Evolutionary conservation across 2,113 vertebrate genomes (phyloP).

Genomic region (Dascyllus trimaculatus): DNA sequence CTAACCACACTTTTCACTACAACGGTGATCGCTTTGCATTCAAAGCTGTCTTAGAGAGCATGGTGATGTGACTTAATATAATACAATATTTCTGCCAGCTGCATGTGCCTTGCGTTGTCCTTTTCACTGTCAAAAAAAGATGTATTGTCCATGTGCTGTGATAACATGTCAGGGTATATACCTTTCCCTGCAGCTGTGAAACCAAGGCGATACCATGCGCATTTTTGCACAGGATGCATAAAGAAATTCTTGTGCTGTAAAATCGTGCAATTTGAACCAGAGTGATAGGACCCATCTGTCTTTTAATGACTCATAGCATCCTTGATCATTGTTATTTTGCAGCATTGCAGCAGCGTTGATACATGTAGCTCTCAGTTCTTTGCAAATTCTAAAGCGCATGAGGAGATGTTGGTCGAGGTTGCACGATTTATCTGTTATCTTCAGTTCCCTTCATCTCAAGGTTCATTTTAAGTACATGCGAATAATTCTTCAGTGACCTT

Average conservation of each 20-base stretch:
- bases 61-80: constrained; percentile 16
- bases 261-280: neutral
- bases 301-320: constrained; percentile 15
- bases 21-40: constrained; percentile 14
- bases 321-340: constrained; percentile 15
- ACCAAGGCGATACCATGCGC: neutral
- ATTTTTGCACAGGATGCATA: constrained; percentile 1
- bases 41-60: constrained; percentile 1
- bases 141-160: neutral
- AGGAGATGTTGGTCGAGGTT: constrained; percentile 2
- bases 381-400: constrained; percentile 31
- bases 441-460: neutral
- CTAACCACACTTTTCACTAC: constrained; percentile 29
- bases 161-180: neutral
- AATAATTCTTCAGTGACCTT: constrained; percentile 56
- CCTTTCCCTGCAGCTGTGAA: constrained; percentile 6
- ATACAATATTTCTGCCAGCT: constrained; percentile 7
- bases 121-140: neutral
- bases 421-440: constrained; percentile 9
- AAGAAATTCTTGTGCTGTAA: constrained; percentile 1
- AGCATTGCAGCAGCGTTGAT: constrained; percentile 1
- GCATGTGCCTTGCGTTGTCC: neutral
- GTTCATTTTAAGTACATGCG: constrained; percentile 7
- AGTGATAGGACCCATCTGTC: neutral
- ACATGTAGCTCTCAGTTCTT: neutral